phyloP scores from a whole-genome alignment of 2,797 vertebrate genomes.

The Xerus rutilus region DNA sequence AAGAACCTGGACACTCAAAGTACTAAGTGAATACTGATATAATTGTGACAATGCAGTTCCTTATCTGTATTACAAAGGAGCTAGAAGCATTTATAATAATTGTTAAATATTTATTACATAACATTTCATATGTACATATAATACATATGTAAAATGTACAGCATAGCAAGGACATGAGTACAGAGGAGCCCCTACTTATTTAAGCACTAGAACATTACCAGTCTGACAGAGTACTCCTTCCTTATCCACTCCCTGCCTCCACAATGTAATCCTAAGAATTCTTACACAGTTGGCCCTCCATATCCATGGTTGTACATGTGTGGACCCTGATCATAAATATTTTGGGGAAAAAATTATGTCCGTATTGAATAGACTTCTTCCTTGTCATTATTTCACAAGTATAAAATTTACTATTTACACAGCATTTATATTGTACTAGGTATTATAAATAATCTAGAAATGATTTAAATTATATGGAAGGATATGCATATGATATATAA shows the following conservation, averaged over 20 bases:
- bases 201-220: background rate
- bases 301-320: background rate
- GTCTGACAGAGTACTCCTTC: background rate
- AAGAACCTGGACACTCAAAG: background rate
- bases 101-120: background rate
- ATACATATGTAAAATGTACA: background rate
- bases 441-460: background rate
- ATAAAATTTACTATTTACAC: background rate
- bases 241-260: background rate
- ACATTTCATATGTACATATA: background rate
- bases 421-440: background rate
- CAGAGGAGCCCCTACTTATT: background rate
- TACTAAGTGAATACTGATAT: background rate
- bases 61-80: background rate
- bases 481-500: no score
- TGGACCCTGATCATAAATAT: background rate
- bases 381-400: background rate
- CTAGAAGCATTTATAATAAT: background rate
- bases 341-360: background rate
- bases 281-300: background rate
- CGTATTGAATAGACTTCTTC: background rate
- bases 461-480: background rate
- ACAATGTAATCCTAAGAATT: background rate
- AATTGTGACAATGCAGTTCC: conserved; percentile 1
- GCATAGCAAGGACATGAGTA: background rate